Conservation (phyloP, 1,140 invertebrate genomes). For the Aphidius gifuensis region DNA sequence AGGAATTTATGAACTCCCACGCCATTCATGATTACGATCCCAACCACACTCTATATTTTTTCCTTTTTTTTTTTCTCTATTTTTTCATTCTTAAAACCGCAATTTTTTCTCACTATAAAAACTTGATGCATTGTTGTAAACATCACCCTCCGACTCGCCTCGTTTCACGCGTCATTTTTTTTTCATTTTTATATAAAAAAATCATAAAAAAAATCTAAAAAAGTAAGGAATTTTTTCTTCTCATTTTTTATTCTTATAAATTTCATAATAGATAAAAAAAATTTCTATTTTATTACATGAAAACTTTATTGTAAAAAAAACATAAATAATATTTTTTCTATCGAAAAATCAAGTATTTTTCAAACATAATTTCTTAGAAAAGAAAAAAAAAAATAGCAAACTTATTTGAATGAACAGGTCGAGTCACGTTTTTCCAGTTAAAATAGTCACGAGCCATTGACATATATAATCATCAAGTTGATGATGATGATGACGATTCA, state of each 20-base stretch:
- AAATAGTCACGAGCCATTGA: slow-evolving; percentile 7
- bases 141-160: not conserved
- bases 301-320: too few relatives aligned
- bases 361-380: not conserved
- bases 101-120: slow-evolving; percentile 10
- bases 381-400: not conserved
- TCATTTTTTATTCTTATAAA: too few relatives aligned
- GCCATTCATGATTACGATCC: slow-evolving; percentile 32
- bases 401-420: not conserved
- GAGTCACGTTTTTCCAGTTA: not conserved
- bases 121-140: slow-evolving; percentile 2
- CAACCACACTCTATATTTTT: slow-evolving; percentile 19
- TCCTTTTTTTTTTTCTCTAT: slow-evolving; percentile 11
- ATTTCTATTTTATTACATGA: too few relatives aligned
- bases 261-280: too few relatives aligned
- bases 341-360: not conserved
- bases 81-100: slow-evolving; percentile 7
- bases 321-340: too few relatives aligned
- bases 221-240: not conserved
- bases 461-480: slow-evolving; percentile 4
- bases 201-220: not conserved
- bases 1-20: slow-evolving; percentile 39
- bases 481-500: not conserved
- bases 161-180: slow-evolving; percentile 11
- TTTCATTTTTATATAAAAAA: slow-evolving; percentile 1